phyloP scores from a whole-genome alignment of 1,140 invertebrate species.

The Cyrtorhinus lividipennis region DNA sequence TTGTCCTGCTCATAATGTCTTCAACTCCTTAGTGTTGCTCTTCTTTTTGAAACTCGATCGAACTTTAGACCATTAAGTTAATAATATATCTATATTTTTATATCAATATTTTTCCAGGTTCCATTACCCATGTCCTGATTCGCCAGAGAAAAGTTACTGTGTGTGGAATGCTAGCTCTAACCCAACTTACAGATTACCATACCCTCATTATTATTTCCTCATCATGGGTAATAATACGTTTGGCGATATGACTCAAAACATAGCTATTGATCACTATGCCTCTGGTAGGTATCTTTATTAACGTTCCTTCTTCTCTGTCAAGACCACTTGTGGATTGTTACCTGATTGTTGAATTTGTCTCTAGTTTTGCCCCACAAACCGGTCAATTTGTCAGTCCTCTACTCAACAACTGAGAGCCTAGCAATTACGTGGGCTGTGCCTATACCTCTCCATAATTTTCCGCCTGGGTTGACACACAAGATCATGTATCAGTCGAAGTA shows the following conservation, averaged over 20 bases:
- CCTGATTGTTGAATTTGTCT: constrained; percentile 18
- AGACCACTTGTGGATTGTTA: not conserved
- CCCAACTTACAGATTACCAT: constrained; percentile 43
- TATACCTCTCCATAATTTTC: constrained; percentile 40
- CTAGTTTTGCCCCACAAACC: constrained; percentile 44
- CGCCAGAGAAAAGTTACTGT: constrained; percentile 29
- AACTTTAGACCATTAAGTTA: too few species aligned
- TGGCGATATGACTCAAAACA: constrained; percentile 33
- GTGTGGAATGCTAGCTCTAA: constrained; percentile 38
- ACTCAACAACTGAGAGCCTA: constrained; percentile 40
- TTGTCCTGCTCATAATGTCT: too few species aligned
- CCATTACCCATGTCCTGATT: constrained; percentile 20
- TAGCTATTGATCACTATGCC: constrained; percentile 43
- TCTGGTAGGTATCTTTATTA: constrained; percentile 32
- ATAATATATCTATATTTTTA: too few species aligned
- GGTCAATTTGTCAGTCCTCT: constrained; percentile 35
- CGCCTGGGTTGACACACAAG: constrained; percentile 39
- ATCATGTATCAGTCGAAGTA: constrained; percentile 47
- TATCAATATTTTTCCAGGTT: constrained; percentile 18
- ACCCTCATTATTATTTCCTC: constrained; percentile 38
- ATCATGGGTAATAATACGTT: constrained; percentile 39
- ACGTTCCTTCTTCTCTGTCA: not conserved
- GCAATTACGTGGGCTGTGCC: constrained; percentile 42
- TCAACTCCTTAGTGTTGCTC: not conserved
- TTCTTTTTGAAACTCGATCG: too few species aligned